Base-by-base conservation (phyloP, 2,888 invertebrate species). In the Phania funesta region DNA sequence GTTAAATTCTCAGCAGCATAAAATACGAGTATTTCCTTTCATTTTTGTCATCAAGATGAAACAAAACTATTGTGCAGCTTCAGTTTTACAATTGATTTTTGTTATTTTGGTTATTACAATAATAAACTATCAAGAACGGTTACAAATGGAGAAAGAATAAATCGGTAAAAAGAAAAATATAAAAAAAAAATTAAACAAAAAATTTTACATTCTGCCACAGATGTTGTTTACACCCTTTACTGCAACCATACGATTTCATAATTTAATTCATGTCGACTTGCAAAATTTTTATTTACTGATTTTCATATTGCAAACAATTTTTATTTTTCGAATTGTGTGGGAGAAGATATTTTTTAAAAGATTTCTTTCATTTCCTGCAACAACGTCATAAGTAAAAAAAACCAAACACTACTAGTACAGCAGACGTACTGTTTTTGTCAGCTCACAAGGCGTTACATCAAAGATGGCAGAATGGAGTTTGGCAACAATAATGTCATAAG, bases 201-300 rank as follows among this genome's bases (percentile, higher is more conserved):
- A 38, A 26, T 60, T 35, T 38, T 18, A 46, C 24, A 38, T 67
- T 11, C 41, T 74, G 78, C 48, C 62, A 41, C 73, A 74, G 62
- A 46, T 79, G 76, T 56, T 74, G 74, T 82, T 74, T 73, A 60
- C 52, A 54, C 20, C 3, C 29, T 24, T 13, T 29, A 24, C 52
- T 26, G 32, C 29, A 64, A 22, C 18, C 50, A 26, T 48, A 16
- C 50, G n/a, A 50, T 71, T 71, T 65, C 18, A 22, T 71, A 18
- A 16, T 46, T 65, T 41, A 62, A 64, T 44, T 65, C 65, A 65
- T 78, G 58, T 78, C 58, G 56, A 70, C 41, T 65, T 71, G 71
- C 56, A 65, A 56, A 64, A 68, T 52, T 44, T 41, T 52, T 44
- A 9, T 73, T 24, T 32, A 22, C 29, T 62, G 18, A 16, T 13